phyloP scores from a whole-genome alignment of 2,888 invertebrate species.

The Sericinus montela region DNA sequence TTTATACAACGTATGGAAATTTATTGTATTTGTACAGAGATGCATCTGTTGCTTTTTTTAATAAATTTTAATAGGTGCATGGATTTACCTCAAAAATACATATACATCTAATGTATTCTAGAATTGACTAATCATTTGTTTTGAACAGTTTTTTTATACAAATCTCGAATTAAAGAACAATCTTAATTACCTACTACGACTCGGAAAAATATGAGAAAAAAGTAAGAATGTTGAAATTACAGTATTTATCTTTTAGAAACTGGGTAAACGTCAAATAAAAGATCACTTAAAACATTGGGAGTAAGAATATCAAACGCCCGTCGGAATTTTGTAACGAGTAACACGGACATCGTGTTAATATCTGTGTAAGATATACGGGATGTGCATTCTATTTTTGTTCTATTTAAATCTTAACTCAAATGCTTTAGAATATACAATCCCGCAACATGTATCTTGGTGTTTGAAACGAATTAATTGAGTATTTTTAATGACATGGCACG shows the following conservation, averaged over 20 bases:
- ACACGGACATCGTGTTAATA: conserved; percentile 45
- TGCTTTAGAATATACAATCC: conserved; percentile 12
- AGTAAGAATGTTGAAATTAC: no score
- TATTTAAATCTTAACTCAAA: conserved; percentile 14
- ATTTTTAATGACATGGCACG: conserved; percentile 57
- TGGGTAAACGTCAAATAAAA: neutral
- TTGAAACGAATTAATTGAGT: conserved; percentile 27
- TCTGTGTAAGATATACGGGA: conserved; percentile 36
- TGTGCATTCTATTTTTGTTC: neutral
- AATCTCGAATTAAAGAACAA: no score
- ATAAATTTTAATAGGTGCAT: no score
- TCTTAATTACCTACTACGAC: no score
- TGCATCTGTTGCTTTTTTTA: no score
- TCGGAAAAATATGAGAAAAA: no score
- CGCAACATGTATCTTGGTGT: conserved; percentile 8
- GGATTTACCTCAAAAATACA: no score
- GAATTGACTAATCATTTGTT: no score
- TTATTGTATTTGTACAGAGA: no score
- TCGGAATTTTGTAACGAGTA: conserved; percentile 49
- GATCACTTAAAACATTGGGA: conserved; percentile 4
- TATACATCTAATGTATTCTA: no score
- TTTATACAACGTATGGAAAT: no score
- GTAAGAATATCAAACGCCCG: conserved; percentile 44
- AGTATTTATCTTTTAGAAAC: neutral
- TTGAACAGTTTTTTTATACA: no score